phyloP scores from a whole-genome alignment of 1,140 invertebrate genomes.

The Drosophila sturtevanti region DNA sequence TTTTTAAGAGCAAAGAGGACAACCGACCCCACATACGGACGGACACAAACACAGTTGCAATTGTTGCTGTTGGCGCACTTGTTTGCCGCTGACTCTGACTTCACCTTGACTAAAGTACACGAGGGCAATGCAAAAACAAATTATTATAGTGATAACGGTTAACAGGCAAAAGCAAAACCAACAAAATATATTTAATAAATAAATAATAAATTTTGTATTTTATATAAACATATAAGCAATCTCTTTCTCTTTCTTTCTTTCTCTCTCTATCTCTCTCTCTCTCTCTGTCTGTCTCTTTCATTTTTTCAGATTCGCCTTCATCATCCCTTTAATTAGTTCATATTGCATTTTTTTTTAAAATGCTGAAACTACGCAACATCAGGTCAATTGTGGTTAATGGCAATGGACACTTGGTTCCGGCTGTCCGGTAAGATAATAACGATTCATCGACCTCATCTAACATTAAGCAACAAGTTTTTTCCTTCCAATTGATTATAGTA shows the following conservation, averaged over 20 bases:
- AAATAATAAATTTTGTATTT: background rate
- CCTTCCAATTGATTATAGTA: too few relatives aligned
- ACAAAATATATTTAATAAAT: slow-evolving; percentile 21
- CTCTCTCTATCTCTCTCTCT: slow-evolving; percentile 47
- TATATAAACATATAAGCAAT: slow-evolving; percentile 33
- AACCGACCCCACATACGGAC: slow-evolving; percentile 11
- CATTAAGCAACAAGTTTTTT: too few relatives aligned
- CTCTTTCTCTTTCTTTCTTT: slow-evolving; percentile 50
- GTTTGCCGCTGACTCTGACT: slow-evolving; percentile 66
- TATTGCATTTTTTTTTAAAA: slow-evolving; percentile 41
- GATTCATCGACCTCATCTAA: background rate
- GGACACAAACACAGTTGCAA: slow-evolving; percentile 20
- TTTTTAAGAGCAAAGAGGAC: slow-evolving; percentile 20
- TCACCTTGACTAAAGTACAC: slow-evolving; percentile 78
- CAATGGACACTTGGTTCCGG: slow-evolving; percentile 28
- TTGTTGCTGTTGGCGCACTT: slow-evolving; percentile 32
- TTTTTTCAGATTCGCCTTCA: slow-evolving; percentile 51
- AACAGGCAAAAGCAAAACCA: slow-evolving; percentile 33
- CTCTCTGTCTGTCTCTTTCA: slow-evolving; percentile 53
- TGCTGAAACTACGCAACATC: slow-evolving; percentile 72
- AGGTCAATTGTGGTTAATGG: slow-evolving; percentile 39
- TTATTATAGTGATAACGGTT: slow-evolving; percentile 35
- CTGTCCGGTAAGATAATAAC: slow-evolving; percentile 46
- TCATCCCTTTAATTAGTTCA: slow-evolving; percentile 26
- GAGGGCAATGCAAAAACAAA: slow-evolving; percentile 42